Conservation (phyloP, 2,797 vertebrate genomes). For the Pipistrellus pipistrellus region DNA sequence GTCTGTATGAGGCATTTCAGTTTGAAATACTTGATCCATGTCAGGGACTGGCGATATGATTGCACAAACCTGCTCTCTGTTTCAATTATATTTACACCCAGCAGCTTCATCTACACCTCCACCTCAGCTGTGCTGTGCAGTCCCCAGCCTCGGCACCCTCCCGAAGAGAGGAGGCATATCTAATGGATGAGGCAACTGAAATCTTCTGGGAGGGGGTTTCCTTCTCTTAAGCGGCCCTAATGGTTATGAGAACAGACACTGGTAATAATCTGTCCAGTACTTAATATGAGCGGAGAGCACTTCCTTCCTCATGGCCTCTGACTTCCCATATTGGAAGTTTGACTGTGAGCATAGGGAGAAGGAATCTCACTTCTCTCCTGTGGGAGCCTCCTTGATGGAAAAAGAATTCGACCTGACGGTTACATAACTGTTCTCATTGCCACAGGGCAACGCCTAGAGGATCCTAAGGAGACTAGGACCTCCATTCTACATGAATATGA, state of each 20-base stretch:
- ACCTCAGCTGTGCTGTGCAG: slow-evolving; percentile 87
- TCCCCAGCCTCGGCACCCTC: background rate
- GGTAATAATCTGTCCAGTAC: background rate
- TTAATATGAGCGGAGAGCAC: background rate
- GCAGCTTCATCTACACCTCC: slow-evolving; percentile 92
- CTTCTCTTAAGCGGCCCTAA: background rate
- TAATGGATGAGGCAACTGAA: background rate
- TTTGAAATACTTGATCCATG: slow-evolving; percentile 94
- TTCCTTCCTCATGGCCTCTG: background rate
- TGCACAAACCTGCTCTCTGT: slow-evolving; percentile 92
- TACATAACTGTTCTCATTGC: background rate
- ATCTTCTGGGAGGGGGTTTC: background rate
- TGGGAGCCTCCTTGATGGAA: background rate
- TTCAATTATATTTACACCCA: slow-evolving; percentile 88
- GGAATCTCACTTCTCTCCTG: background rate
- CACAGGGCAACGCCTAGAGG: background rate
- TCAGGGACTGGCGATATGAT: slow-evolving; percentile 93
- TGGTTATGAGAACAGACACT: background rate
- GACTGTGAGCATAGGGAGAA: background rate
- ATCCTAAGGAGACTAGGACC: background rate
- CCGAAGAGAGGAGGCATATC: background rate
- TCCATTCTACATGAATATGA: background rate
- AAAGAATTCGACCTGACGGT: background rate
- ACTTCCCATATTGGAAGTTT: background rate
- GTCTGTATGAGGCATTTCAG: slow-evolving; percentile 93